These are phyloP conservation scores for Lithobates pipiens DNA, from an alignment of 2,797 vertebrate genomes.

Conservation along the genomic window DNA sequence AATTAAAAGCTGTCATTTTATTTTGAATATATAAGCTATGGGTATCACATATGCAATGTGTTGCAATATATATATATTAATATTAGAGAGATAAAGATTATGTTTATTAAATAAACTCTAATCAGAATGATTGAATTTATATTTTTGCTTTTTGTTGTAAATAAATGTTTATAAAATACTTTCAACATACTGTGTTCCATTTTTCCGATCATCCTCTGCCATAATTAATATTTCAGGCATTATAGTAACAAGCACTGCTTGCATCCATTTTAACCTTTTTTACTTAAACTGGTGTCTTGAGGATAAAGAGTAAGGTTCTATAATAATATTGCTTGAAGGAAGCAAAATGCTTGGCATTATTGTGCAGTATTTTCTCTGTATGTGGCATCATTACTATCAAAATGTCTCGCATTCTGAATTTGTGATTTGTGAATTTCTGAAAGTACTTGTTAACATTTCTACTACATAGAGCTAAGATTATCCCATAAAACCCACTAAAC, in stretches of 20 bases:
- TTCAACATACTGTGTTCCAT: neutral
- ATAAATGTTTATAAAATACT: neutral
- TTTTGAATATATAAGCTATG: neutral
- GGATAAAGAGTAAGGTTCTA: conserved; percentile 10
- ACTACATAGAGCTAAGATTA: neutral
- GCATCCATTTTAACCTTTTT: conserved; percentile 33
- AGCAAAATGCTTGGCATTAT: conserved; percentile 15
- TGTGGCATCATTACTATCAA: conserved; percentile 12
- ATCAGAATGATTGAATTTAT: neutral
- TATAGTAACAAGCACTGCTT: conserved; percentile 9
- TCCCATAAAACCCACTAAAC: neutral
- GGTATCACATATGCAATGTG: neutral
- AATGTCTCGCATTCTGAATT: conserved; percentile 3
- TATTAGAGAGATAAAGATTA: neutral
- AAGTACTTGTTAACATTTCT: neutral
- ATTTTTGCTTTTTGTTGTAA: neutral
- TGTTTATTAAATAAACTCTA: neutral
- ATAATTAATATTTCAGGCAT: conserved; percentile 29
- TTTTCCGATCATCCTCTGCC: neutral
- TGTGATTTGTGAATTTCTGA: neutral
- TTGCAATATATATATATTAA: neutral
- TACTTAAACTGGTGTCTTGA: conserved; percentile 31
- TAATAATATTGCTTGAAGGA: conserved; percentile 15
- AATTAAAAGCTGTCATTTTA: neutral
- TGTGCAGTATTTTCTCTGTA: neutral